These are phyloP conservation scores for Chaenogobius annularis DNA, from an alignment of 2,113 vertebrate genomes.

Conservation along the genomic window DNA sequence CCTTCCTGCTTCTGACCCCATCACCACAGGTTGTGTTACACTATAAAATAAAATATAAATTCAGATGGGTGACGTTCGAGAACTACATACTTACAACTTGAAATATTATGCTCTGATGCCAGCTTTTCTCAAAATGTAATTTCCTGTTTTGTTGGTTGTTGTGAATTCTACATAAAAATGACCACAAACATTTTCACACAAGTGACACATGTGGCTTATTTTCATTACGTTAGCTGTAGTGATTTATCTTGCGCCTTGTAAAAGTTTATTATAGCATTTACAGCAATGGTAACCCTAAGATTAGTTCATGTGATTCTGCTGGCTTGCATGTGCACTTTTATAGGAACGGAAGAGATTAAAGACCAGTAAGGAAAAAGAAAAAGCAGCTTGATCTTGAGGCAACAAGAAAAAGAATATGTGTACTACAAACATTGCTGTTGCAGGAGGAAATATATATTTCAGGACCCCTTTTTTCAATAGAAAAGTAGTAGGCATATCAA, in stretches of 20 bases:
- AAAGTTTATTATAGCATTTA: conserved; percentile 31
- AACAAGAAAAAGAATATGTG: conserved; percentile 48
- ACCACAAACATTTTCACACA: not conserved
- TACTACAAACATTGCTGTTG: conserved; percentile 47
- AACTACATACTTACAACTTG: conserved; percentile 60
- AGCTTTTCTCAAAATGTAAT: conserved; percentile 14
- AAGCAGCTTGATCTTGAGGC: conserved; percentile 15
- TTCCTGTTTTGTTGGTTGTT: conserved; percentile 1
- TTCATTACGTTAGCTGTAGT: conserved; percentile 9
- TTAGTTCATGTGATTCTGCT: not conserved
- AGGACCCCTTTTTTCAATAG: conserved; percentile 29
- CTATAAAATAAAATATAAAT: conserved; percentile 55
- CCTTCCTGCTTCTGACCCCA: conserved; percentile 71
- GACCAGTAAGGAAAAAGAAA: conserved; percentile 13
- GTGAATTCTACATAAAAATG: not conserved
- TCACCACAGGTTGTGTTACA: conserved; percentile 81
- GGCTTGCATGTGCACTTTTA: not conserved
- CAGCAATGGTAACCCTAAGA: conserved; percentile 26
- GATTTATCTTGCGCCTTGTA: conserved; percentile 4
- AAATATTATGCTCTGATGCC: conserved; percentile 12
- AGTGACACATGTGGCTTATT: conserved; percentile 26
- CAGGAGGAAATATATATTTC: conserved; percentile 21
- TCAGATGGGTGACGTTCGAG: conserved; percentile 16
- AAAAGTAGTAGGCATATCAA: conserved; percentile 45
- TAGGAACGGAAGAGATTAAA: conserved; percentile 8